Percentiles rank a stretch among this genome's conserved stretches.
Evolutionary conservation across 2,888 invertebrate species (phyloP).

Genomic region (Ceratothoa steindachneri): DNA sequence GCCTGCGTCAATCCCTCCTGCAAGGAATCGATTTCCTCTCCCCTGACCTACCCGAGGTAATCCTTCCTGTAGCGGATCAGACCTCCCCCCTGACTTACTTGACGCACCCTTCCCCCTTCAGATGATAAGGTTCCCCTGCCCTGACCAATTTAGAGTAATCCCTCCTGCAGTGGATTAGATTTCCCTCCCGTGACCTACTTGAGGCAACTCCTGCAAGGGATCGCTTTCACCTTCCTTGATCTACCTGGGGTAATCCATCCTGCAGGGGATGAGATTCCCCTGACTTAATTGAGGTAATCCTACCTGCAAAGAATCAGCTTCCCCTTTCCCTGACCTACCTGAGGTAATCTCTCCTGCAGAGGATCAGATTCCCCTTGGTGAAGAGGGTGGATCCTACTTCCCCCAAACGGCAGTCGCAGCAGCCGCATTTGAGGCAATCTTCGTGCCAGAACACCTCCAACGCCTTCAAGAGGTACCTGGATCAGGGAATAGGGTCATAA

Average conservation of each 20-base stretch:
- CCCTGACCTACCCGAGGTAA: conserved; percentile 82
- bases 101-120: conserved; percentile 88
- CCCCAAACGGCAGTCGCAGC: conserved; percentile 87
- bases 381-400: conserved; percentile 87
- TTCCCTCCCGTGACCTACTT: too few relatives aligned
- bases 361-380: conserved; percentile 82
- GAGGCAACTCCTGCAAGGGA: too few relatives aligned
- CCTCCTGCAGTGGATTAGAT: conserved; percentile 82
- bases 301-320: too few relatives aligned
- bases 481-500: neutral
- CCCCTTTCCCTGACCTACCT: too few relatives aligned
- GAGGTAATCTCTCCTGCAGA: conserved; percentile 87
- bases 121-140: too few relatives aligned
- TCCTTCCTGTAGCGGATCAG: conserved; percentile 86
- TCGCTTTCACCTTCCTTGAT: too few relatives aligned
- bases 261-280: too few relatives aligned
- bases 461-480: conserved; percentile 74
- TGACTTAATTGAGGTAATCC: too few relatives aligned
- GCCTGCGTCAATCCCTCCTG: too few relatives aligned
- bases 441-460: conserved; percentile 91
- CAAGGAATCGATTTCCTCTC: too few relatives aligned
- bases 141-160: conserved; percentile 86
- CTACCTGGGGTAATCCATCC: too few relatives aligned
- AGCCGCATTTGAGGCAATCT: conserved; percentile 85
- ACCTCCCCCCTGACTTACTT: conserved; percentile 84